phyloP scores from a whole-genome alignment of 2,797 vertebrate species.

The Lacerta bilineata region DNA sequence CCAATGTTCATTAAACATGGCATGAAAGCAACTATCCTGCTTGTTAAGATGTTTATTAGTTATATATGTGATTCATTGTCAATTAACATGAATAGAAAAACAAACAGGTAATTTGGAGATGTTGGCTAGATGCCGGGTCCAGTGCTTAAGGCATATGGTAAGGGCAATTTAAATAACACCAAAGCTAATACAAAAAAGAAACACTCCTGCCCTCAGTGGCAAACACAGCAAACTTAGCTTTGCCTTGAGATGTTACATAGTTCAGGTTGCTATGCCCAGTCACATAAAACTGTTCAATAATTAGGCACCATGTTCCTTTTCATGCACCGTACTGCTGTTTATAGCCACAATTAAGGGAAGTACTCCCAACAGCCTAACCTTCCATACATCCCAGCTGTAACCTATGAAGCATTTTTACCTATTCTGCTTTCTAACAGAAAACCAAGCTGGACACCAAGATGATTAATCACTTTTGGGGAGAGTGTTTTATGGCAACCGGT shows the following conservation, averaged over 20 bases:
- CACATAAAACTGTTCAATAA: neutral
- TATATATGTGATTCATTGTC: neutral
- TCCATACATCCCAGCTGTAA: too few relatives aligned
- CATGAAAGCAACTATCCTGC: constrained; percentile 61
- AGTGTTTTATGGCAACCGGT: too few relatives aligned
- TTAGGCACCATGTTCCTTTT: neutral
- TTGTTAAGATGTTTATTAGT: constrained; percentile 38
- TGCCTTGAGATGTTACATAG: neutral
- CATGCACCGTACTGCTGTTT: too few relatives aligned
- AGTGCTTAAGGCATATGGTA: neutral
- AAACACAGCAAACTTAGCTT: neutral
- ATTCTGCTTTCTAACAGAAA: too few relatives aligned
- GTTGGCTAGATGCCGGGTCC: neutral
- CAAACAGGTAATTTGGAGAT: neutral
- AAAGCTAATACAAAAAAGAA: neutral
- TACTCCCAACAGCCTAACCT: too few relatives aligned
- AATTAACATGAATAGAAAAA: neutral
- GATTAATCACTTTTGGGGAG: too few relatives aligned
- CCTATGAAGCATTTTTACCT: too few relatives aligned
- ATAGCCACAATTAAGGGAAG: too few relatives aligned
- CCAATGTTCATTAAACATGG: constrained; percentile 66
- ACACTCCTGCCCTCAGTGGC: neutral
- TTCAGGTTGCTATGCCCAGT: neutral
- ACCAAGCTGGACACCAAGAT: too few relatives aligned
- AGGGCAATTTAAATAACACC: neutral